phyloP scores from a whole-genome alignment of 2,113 vertebrate genomes.

The Phalacrocorax brasilianus region DNA sequence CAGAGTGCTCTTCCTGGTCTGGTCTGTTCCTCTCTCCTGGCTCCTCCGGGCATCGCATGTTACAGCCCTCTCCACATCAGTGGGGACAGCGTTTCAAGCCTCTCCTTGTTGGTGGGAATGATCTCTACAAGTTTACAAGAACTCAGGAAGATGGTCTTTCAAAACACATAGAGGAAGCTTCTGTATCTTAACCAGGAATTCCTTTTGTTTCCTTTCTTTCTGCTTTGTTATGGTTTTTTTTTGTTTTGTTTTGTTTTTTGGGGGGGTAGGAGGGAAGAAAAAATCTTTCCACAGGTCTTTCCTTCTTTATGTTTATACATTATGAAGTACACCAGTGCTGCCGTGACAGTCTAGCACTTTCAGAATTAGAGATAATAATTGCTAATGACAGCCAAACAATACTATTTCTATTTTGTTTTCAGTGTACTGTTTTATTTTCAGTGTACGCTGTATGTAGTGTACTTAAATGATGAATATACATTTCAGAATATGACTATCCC shows the following conservation, averaged over 20 bases:
- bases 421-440: not conserved
- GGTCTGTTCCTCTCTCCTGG: not conserved
- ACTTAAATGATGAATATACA: not conserved
- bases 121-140: not conserved
- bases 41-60: not conserved
- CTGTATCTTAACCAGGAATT: not conserved
- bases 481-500: not conserved
- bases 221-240: not conserved
- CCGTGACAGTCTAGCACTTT: not conserved
- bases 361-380: not conserved
- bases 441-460: not conserved
- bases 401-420: not conserved
- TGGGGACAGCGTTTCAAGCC: not conserved
- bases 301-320: not conserved
- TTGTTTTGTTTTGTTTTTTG: too few relatives aligned
- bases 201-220: not conserved
- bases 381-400: not conserved
- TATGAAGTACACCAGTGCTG: not conserved
- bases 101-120: not conserved
- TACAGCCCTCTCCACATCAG: rapidly evolving
- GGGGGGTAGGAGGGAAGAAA: too few relatives aligned
- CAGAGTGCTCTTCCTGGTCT: not conserved
- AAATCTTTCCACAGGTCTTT: not conserved
- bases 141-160: not conserved
- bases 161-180: not conserved